phyloP scores from a whole-genome alignment of 2,113 vertebrate species.

The Platichthys flesus region DNA sequence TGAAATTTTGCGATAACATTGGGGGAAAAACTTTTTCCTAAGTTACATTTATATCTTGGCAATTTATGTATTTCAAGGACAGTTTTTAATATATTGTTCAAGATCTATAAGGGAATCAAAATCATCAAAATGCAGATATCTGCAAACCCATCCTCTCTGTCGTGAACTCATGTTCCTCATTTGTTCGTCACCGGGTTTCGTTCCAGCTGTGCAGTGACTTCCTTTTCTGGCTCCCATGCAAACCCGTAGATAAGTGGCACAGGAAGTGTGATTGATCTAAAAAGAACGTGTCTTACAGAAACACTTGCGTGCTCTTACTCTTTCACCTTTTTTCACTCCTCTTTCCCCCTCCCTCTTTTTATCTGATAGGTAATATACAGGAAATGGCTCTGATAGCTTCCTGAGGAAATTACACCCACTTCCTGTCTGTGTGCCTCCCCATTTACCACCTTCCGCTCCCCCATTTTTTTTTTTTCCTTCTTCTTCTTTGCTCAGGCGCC shows the following conservation, averaged over 20 bases:
- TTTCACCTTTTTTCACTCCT: constrained; percentile 10
- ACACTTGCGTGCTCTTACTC: background rate
- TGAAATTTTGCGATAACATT: background rate
- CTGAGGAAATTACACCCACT: constrained; percentile 86
- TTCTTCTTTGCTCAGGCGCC: constrained; percentile 49
- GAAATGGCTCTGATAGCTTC: constrained; percentile 84
- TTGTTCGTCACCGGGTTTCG: too few relatives aligned
- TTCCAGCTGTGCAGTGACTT: constrained; percentile 9
- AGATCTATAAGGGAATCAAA: background rate
- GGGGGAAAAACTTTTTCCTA: background rate
- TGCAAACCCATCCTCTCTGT: background rate
- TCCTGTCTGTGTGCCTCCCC: constrained; percentile 77
- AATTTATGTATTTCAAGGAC: background rate
- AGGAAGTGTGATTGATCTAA: constrained; percentile 12
- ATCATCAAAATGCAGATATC: background rate
- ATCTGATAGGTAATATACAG: constrained; percentile 72
- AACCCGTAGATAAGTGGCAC: background rate
- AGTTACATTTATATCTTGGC: background rate
- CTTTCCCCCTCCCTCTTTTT: constrained; percentile 24
- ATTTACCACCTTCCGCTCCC: constrained; percentile 60
- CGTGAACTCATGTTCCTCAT: background rate
- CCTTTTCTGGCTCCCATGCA: constrained; percentile 48
- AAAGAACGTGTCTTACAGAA: background rate
- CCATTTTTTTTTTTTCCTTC: constrained; percentile 8
- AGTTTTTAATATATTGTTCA: background rate